Conservation (phyloP, 2,888 invertebrate genomes). For the Netelia virgata region DNA sequence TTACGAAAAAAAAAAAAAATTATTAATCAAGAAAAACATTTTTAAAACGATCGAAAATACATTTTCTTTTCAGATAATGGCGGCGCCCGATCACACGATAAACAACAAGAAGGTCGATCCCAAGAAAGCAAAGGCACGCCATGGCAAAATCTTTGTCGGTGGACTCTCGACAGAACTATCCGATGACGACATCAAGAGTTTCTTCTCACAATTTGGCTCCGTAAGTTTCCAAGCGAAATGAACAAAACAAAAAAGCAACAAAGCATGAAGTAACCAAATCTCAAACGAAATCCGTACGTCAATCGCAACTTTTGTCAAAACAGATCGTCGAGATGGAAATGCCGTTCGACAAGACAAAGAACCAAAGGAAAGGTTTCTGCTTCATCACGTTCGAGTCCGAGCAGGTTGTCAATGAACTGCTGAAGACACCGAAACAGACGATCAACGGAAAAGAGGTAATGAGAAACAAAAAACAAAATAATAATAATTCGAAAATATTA, state of each 20-base stretch:
- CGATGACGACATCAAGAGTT: constrained; percentile 97
- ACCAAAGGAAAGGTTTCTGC: constrained; percentile 98
- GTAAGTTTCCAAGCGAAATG: constrained; percentile 87
- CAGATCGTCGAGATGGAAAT: constrained; percentile 98
- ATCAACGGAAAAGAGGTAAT: constrained; percentile 96
- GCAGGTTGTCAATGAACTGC: constrained; percentile 95
- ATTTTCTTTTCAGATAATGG: constrained; percentile 86
- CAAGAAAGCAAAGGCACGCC: constrained; percentile 96
- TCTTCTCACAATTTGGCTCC: constrained; percentile 96
- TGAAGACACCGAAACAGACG: constrained; percentile 96
- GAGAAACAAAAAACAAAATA: constrained; percentile 35
- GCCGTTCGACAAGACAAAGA: constrained; percentile 98
- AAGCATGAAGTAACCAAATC: background rate
- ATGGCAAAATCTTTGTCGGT: constrained; percentile 98
- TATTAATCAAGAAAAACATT: background rate
- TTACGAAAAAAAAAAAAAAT: background rate
- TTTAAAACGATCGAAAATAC: constrained; percentile 18
- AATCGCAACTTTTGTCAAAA: constrained; percentile 76
- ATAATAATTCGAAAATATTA: background rate
- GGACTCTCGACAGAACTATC: constrained; percentile 96
- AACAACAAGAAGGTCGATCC: constrained; percentile 98
- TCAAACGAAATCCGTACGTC: background rate
- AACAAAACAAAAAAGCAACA: constrained; percentile 20
- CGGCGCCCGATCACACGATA: constrained; percentile 95
- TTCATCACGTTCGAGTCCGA: constrained; percentile 99